Evolutionary conservation across 1,140 invertebrate genomes (phyloP).

Genomic region (Pachypsylla venusta): DNA sequence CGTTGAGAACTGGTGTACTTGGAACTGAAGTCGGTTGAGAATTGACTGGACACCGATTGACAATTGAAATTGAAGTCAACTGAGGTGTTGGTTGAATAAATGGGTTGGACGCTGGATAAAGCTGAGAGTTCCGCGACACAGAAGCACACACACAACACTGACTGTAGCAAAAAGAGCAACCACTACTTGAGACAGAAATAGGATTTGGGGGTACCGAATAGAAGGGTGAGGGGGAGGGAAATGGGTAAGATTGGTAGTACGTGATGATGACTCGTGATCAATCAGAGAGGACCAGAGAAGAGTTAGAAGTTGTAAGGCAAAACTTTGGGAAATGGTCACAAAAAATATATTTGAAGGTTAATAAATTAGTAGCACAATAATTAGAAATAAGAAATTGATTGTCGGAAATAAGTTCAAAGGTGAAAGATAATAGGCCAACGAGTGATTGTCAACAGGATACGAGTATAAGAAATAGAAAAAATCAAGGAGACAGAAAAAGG

Average conservation of each 20-base stretch:
- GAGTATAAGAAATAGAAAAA: not conserved
- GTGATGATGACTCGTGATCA: conserved; percentile 7
- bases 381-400: not conserved
- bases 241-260: not conserved
- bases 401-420: not conserved
- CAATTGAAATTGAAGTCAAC: conserved; percentile 1
- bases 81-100: not conserved
- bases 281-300: not conserved
- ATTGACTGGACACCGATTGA: not conserved
- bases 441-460: not conserved
- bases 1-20: not conserved
- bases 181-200: not conserved
- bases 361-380: not conserved
- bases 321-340: not conserved
- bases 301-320: not conserved
- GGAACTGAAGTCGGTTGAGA: not conserved
- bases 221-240: conserved; percentile 8
- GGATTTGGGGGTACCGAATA: not conserved
- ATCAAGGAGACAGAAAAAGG: not conserved
- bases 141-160: conserved; percentile 1
- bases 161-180: conserved; percentile 1
- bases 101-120: not conserved
- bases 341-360: not conserved
- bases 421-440: not conserved
- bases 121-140: not conserved